phyloP scores from a whole-genome alignment of 2,113 vertebrate species.

The Puma concolor region DNA sequence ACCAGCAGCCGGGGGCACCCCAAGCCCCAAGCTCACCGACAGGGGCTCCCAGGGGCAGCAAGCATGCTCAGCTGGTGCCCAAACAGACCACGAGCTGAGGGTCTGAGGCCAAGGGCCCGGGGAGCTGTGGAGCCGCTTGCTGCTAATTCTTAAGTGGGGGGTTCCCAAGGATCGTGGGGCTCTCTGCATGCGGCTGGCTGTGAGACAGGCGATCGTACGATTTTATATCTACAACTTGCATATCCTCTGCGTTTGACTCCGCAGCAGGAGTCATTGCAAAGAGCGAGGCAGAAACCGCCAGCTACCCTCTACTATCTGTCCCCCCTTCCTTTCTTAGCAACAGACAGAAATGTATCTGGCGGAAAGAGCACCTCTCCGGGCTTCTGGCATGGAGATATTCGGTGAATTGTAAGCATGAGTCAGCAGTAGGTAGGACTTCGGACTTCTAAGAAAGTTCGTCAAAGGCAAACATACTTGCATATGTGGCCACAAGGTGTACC shows the following conservation, averaged over 20 bases:
- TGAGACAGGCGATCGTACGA: not conserved
- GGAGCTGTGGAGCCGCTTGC: not conserved
- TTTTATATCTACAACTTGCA: not conserved
- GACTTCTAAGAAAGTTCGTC: not conserved
- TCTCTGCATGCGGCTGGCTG: rapidly evolving
- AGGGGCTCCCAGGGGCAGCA: not conserved
- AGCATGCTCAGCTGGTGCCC: rapidly evolving
- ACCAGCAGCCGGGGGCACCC: not conserved
- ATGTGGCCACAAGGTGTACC: not conserved
- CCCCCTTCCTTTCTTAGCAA: not conserved
- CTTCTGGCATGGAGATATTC: not conserved
- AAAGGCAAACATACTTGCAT: not conserved
- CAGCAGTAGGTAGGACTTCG: not conserved
- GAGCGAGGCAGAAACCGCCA: not conserved
- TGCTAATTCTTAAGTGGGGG: rapidly evolving
- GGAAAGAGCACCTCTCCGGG: not conserved
- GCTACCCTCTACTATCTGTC: not conserved
- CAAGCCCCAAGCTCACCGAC: not conserved
- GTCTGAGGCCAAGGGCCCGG: not conserved
- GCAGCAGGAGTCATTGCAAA: not conserved
- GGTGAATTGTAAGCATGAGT: not conserved
- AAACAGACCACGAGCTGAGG: rapidly evolving
- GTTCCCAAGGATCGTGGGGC: not conserved
- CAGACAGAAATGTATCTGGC: not conserved
- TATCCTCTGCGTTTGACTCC: not conserved